Conservation (phyloP, 2,797 vertebrate species). For the Sebastes miniatus region DNA sequence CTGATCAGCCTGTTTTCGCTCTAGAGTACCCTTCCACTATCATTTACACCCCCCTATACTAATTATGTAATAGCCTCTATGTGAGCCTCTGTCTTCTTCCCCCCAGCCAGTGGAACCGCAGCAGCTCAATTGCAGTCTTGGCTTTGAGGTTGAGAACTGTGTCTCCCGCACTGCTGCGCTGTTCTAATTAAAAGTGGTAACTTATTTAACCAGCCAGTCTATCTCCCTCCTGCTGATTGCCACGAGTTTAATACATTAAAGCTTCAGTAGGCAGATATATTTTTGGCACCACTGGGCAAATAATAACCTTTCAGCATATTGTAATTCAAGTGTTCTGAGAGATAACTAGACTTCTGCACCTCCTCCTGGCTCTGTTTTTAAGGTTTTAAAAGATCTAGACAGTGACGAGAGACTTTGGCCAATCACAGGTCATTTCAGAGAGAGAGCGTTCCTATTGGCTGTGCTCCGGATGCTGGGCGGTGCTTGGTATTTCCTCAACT, state of each 20-base stretch:
- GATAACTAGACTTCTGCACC: too few species aligned
- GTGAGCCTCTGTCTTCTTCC: conserved; percentile 7
- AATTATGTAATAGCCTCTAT: conserved; percentile 54
- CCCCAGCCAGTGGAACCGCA: conserved; percentile 28
- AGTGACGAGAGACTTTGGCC: too few species aligned
- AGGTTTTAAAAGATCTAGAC: too few species aligned
- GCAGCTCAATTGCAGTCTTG: conserved; percentile 29
- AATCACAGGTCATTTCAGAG: too few species aligned
- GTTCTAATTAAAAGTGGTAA: conserved; percentile 56
- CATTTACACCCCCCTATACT: conserved; percentile 36
- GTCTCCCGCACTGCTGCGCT: conserved; percentile 23
- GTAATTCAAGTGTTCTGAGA: too few species aligned
- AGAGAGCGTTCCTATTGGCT: too few species aligned
- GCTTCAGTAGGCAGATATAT: neutral
- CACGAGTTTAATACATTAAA: conserved; percentile 26
- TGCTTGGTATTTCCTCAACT: too few species aligned
- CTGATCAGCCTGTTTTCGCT: neutral
- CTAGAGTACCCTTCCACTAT: conserved; percentile 27
- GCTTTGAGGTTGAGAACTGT: conserved; percentile 38
- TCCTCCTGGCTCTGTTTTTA: too few species aligned
- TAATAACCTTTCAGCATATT: too few species aligned
- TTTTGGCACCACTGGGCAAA: too few species aligned
- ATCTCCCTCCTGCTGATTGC: neutral
- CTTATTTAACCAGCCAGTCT: conserved; percentile 14
- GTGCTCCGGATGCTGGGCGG: too few species aligned